These are phyloP conservation scores for Lamellibrachia columna DNA, from an alignment of 2,888 invertebrate species.

Conservation along the genomic window DNA sequence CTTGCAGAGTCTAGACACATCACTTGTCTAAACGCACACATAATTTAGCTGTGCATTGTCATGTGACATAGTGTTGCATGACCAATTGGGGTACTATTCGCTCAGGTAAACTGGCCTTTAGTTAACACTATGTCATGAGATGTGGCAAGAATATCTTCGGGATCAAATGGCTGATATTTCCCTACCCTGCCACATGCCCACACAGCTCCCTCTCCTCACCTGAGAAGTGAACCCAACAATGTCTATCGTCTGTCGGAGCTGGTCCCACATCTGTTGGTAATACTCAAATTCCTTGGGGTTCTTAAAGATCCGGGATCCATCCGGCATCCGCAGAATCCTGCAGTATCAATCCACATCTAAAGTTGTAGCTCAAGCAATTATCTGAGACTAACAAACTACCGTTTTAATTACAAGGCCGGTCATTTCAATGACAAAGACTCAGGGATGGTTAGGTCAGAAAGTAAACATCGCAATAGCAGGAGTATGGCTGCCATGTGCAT, in stretches of 20 bases:
- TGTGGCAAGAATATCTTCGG: background rate
- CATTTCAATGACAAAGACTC: too few species aligned
- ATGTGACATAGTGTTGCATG: too few species aligned
- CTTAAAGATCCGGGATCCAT: constrained; percentile 35
- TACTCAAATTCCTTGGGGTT: constrained; percentile 31
- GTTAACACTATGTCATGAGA: too few species aligned
- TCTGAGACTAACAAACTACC: background rate
- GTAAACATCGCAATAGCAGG: too few species aligned
- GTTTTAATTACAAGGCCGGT: too few species aligned
- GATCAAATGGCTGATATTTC: background rate
- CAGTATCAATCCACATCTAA: background rate
- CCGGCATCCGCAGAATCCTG: constrained; percentile 40
- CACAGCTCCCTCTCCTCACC: constrained; percentile 31
- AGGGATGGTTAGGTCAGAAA: too few species aligned
- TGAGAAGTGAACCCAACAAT: constrained; percentile 45
- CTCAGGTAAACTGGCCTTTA: too few species aligned
- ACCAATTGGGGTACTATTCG: too few species aligned
- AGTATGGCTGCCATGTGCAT: too few species aligned
- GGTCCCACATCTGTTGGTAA: constrained; percentile 38
- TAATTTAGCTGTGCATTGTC: too few species aligned
- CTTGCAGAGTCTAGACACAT: too few species aligned
- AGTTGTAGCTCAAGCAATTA: background rate
- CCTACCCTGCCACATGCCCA: background rate
- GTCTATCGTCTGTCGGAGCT: constrained; percentile 44
- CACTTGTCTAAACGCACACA: too few species aligned